Conservation (phyloP, 2,797 vertebrate genomes). For the Halcyon smyrnensis region DNA sequence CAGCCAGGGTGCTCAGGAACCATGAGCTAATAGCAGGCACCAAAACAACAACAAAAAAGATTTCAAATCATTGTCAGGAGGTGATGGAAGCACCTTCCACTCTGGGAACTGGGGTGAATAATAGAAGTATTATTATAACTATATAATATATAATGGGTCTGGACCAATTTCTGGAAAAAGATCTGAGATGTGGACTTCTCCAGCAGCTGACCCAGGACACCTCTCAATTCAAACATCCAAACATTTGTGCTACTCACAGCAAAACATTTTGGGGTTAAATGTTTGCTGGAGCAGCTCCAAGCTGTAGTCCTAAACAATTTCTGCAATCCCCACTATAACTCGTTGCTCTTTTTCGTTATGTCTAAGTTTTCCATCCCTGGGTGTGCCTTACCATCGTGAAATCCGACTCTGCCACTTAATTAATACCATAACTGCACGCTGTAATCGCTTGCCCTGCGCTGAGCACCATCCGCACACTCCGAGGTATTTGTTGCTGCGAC, state of each 20-base stretch:
- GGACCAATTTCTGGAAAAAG: not conserved
- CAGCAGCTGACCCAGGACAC: not conserved
- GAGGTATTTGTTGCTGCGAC: slow-evolving; percentile 27
- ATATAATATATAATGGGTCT: not conserved
- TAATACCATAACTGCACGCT: slow-evolving; percentile 33
- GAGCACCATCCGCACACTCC: not conserved
- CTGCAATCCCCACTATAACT: not conserved
- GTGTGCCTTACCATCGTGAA: slow-evolving; percentile 48
- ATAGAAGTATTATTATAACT: not conserved
- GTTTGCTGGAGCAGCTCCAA: slow-evolving; percentile 7
- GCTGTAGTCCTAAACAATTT: not conserved
- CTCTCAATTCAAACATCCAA: not conserved
- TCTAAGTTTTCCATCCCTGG: not conserved
- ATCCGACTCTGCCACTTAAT: slow-evolving; percentile 62
- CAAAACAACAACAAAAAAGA: not conserved
- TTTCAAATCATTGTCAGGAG: not conserved
- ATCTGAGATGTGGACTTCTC: not conserved
- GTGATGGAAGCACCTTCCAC: not conserved
- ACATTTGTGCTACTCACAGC: not conserved
- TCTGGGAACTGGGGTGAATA: not conserved
- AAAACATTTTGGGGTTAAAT: not conserved
- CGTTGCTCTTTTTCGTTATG: not conserved
- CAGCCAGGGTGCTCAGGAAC: not conserved
- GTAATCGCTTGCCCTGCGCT: not conserved
- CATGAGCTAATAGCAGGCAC: not conserved